phyloP scores from a whole-genome alignment of 2,797 vertebrate genomes.

The Jordanella pulchra region DNA sequence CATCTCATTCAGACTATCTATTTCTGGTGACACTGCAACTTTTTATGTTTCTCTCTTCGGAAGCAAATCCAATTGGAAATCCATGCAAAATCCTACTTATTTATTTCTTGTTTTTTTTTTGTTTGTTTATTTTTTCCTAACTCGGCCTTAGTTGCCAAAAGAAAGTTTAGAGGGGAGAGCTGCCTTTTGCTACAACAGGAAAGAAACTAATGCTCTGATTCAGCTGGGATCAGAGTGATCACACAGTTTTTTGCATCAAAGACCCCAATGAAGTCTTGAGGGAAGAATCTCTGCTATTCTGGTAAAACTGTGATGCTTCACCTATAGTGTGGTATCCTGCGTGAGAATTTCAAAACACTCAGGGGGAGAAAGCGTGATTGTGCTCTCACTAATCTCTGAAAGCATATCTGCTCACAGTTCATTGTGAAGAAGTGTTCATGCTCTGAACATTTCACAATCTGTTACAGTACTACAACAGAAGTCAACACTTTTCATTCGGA shows the following conservation, averaged over 20 bases:
- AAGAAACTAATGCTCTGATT: slow-evolving; percentile 52
- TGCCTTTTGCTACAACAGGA: slow-evolving; percentile 53
- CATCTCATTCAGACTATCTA: slow-evolving; percentile 61
- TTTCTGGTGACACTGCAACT: slow-evolving; percentile 57
- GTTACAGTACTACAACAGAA: background rate
- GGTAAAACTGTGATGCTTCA: slow-evolving; percentile 43
- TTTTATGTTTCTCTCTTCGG: slow-evolving; percentile 28
- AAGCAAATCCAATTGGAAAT: slow-evolving; percentile 19
- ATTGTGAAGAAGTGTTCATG: background rate
- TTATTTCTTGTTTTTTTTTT: slow-evolving; percentile 19
- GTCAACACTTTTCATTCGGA: too few species aligned
- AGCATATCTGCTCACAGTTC: slow-evolving; percentile 27
- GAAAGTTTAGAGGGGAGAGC: slow-evolving; percentile 40
- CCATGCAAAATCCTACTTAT: slow-evolving; percentile 17
- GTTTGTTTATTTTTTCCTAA: slow-evolving; percentile 1
- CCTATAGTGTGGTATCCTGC: slow-evolving; percentile 41
- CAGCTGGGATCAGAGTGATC: slow-evolving; percentile 45
- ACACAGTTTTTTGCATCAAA: slow-evolving; percentile 51
- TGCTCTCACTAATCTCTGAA: slow-evolving; percentile 37
- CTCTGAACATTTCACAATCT: background rate
- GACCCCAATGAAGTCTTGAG: slow-evolving; percentile 47
- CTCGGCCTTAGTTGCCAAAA: slow-evolving; percentile 28
- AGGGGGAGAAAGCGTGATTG: slow-evolving; percentile 13
- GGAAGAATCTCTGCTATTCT: slow-evolving; percentile 55
- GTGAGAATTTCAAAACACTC: slow-evolving; percentile 47